phyloP scores from a whole-genome alignment of 2,797 vertebrate genomes.

The Scolopax bukidnonensis region DNA sequence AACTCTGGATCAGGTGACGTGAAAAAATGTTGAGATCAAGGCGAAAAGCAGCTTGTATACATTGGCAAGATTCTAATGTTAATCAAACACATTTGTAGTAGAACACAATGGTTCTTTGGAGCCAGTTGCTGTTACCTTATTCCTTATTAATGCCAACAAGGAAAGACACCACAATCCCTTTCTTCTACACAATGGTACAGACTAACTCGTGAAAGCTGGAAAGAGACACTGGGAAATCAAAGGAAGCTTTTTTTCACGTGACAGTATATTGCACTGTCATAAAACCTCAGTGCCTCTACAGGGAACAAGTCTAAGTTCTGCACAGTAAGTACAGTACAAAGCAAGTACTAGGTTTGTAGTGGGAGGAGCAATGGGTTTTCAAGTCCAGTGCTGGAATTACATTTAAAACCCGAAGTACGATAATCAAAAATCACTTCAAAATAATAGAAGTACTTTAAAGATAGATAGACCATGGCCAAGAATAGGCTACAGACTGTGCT shows the following conservation, averaged over 20 bases:
- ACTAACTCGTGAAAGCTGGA: background rate
- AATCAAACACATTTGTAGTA: background rate
- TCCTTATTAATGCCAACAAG: background rate
- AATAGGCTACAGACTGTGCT: background rate
- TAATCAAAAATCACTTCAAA: background rate
- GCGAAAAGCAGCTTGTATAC: background rate
- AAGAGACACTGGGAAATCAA: background rate
- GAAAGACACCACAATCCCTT: background rate
- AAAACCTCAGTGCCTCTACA: background rate
- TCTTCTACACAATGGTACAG: background rate
- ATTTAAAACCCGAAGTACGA: background rate
- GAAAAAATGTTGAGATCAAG: background rate
- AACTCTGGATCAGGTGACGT: background rate
- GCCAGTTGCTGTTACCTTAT: background rate
- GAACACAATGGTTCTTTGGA: background rate
- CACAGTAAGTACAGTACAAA: background rate
- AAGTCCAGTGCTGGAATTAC: background rate
- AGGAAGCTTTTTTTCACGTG: background rate
- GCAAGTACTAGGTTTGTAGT: background rate
- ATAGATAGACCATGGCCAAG: background rate
- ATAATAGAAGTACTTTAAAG: background rate
- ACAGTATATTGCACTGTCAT: background rate
- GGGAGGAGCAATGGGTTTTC: background rate
- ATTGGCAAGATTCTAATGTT: background rate
- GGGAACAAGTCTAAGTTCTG: background rate